Conservation (phyloP, 2,113 vertebrate genomes). For the Acanthochromis polyacanthus region DNA sequence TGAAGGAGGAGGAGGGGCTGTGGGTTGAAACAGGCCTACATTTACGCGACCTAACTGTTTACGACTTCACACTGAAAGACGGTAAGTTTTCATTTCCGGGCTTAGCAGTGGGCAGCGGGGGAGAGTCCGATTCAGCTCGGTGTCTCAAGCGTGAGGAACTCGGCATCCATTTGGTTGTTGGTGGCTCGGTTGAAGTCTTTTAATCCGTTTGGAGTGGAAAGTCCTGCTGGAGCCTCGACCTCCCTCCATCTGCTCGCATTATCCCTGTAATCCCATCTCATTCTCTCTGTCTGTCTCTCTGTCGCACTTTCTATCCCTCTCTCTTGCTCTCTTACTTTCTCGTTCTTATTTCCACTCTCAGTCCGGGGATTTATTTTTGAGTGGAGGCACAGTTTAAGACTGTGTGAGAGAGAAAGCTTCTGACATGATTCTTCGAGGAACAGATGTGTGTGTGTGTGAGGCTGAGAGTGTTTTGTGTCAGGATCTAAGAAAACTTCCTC, state of each 20-base stretch:
- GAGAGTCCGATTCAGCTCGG: slow-evolving; percentile 13
- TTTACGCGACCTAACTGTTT: slow-evolving; percentile 26
- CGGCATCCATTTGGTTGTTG: slow-evolving; percentile 40
- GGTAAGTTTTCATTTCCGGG: slow-evolving; percentile 67
- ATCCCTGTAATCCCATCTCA: slow-evolving; percentile 88
- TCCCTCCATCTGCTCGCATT: slow-evolving; percentile 88
- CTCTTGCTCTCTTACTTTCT: slow-evolving; percentile 45
- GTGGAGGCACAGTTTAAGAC: slow-evolving; percentile 68
- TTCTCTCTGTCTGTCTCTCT: slow-evolving; percentile 78
- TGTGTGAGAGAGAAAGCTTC: slow-evolving; percentile 35
- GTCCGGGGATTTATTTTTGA: slow-evolving; percentile 80
- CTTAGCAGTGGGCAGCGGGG: slow-evolving; percentile 1
- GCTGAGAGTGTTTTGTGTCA: not conserved
- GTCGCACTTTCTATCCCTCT: slow-evolving; percentile 1
- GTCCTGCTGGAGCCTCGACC: slow-evolving; percentile 81
- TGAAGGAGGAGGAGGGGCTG: not conserved
- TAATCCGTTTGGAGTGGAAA: slow-evolving; percentile 87
- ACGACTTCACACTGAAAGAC: slow-evolving; percentile 25
- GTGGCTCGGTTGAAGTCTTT: slow-evolving; percentile 68
- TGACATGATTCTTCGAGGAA: slow-evolving; percentile 64
- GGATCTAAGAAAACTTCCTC: slow-evolving; percentile 15
- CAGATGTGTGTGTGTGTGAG: slow-evolving; percentile 9
- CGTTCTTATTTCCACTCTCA: slow-evolving; percentile 73
- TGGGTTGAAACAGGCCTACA: slow-evolving; percentile 8
- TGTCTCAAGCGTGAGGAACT: slow-evolving; percentile 46